Percentiles rank a stretch among this genome's conserved stretches.
Conservation (phyloP, 2,888 invertebrate species). For the Anticlea derivata region DNA sequence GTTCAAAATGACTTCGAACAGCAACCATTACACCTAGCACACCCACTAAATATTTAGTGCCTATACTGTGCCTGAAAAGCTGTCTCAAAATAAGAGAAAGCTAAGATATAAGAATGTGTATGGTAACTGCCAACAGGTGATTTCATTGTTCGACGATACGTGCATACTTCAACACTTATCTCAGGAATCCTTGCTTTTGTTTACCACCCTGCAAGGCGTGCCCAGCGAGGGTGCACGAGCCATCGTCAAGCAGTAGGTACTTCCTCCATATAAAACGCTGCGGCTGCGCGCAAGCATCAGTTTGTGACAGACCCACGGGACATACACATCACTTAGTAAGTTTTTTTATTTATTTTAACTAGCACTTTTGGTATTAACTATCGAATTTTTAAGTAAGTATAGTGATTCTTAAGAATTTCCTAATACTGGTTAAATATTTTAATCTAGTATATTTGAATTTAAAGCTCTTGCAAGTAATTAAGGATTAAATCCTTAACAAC, state of each 20-base stretch:
- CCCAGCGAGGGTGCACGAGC: slow-evolving; percentile 47
- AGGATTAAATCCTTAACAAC: no score
- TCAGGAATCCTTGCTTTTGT: slow-evolving; percentile 14
- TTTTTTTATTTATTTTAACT: slow-evolving; percentile 11
- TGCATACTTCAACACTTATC: slow-evolving; percentile 12
- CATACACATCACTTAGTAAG: slow-evolving; percentile 65
- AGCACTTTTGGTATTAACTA: not conserved
- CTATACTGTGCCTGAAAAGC: no score
- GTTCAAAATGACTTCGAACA: no score
- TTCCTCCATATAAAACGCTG: slow-evolving; percentile 74
- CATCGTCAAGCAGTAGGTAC: slow-evolving; percentile 43
- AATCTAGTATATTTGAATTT: no score
- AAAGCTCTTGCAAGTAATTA: no score
- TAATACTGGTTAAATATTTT: no score
- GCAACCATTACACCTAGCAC: no score
- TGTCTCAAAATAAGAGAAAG: slow-evolving; percentile 23
- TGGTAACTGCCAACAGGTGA: slow-evolving; percentile 16
- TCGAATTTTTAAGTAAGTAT: no score
- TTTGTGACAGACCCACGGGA: slow-evolving; percentile 66
- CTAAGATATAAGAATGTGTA: slow-evolving; percentile 7
- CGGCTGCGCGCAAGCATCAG: slow-evolving; percentile 66
- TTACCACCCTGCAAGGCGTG: slow-evolving; percentile 35
- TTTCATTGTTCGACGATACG: slow-evolving; percentile 11
- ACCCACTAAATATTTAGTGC: no score
- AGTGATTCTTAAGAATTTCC: no score